Base-by-base conservation (phyloP, 2,888 invertebrate species). In the Dioctria linearis region DNA sequence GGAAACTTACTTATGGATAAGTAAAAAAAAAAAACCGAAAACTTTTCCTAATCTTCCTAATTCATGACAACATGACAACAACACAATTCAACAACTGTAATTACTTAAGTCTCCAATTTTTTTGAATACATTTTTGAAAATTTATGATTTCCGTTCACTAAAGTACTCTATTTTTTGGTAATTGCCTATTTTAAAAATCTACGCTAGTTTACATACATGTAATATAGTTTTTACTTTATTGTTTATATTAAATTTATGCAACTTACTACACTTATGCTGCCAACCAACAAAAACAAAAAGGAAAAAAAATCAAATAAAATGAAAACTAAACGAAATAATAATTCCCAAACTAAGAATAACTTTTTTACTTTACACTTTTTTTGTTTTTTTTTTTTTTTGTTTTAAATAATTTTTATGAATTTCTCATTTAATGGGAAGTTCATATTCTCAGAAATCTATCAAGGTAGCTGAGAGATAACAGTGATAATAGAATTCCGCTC, bases 391-490 rank as follows among this genome's bases (percentile, higher is more conserved):
- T 37, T 78, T 66, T 78, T 66, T 78, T 51, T 49, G 40, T 49
- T 37, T 65, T 49, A 49, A 51, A 66, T 42, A 65, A 37, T 11
- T 54, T 40, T 66, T 78, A 39, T 39, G 54, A 37, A 39, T 51
- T 25, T 25, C 25, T 25, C 25, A 25, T 78, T 78, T 65, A 54
- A 37, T 66, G 39, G 43, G 9, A 8, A 65, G 40, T 54, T 78
- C 78, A 78, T 78, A 78, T 78, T 63, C 78, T 78, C n/a, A 78
- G 54, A 40, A 78, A 66, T n/a, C 40, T 78, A 40, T 78, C 57
- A 25, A 78, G 9, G 39, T 13, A 66, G 13, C 43, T 66, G 9
- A 78, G 25, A 25, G 66, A 54, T 3, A 66, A 46, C 11, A 61
- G 8, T 3, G 78, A 9, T 6, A 78, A 37, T 8, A 76, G 11